Evolutionary conservation across 2,113 vertebrate genomes (phyloP).

Genomic region (Atrichornis clamosus): DNA sequence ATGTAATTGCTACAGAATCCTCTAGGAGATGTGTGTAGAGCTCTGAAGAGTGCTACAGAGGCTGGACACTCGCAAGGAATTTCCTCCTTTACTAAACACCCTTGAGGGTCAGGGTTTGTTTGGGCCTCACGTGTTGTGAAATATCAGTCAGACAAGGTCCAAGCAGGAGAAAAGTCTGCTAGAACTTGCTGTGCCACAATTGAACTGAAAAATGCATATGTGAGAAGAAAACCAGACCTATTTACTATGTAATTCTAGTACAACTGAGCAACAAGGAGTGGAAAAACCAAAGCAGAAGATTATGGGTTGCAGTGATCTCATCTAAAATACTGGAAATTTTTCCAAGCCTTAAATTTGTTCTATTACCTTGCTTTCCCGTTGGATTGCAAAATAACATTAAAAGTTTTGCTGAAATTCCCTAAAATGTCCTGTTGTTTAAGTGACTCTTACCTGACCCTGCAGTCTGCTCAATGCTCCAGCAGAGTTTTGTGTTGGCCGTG

Average conservation of each 20-base stretch:
- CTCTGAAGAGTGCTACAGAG: background rate
- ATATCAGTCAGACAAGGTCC: background rate
- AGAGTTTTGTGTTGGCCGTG: background rate
- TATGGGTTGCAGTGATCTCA: background rate
- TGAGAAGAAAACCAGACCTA: background rate
- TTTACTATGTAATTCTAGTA: background rate
- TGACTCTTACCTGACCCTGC: constrained; percentile 6
- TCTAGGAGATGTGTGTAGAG: background rate
- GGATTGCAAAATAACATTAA: background rate
- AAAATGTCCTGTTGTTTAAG: background rate
- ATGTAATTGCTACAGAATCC: background rate
- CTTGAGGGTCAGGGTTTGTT: background rate
- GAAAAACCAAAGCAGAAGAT: background rate
- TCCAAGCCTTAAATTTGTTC: background rate
- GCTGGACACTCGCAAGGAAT: background rate
- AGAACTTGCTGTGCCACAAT: background rate
- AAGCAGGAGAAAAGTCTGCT: background rate
- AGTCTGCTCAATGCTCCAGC: background rate
- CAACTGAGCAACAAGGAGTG: background rate
- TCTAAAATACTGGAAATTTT: background rate
- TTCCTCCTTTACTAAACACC: background rate
- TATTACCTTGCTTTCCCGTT: background rate
- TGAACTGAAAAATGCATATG: background rate
- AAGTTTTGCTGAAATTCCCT: background rate
- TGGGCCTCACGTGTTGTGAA: background rate